Conservation (phyloP, 2,113 vertebrate species). For the Odocoileus hemionus region DNA sequence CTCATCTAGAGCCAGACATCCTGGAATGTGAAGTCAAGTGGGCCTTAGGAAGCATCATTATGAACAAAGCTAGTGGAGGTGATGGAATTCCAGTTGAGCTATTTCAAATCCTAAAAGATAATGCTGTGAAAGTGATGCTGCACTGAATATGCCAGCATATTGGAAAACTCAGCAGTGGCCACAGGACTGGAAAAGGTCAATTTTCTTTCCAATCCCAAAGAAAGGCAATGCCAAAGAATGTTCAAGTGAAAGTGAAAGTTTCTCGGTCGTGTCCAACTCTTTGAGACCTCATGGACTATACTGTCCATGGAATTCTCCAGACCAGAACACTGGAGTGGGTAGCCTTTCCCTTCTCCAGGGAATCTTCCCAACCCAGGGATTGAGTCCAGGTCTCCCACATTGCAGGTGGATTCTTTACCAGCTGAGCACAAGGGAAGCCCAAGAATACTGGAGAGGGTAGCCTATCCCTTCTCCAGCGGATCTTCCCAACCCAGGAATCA, state of each 20-base stretch:
- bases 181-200: not conserved
- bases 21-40: not conserved
- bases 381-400: not conserved
- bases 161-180: not conserved
- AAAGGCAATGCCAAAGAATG: not conserved
- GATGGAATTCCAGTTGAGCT: not conserved
- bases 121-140: not conserved
- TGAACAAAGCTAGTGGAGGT: not conserved
- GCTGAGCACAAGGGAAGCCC: not conserved
- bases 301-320: not conserved
- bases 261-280: fast-evolving
- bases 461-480: not conserved
- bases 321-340: not conserved
- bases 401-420: not conserved
- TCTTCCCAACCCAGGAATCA: not conserved
- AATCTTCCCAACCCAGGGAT: not conserved
- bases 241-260: not conserved
- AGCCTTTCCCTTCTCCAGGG: not conserved
- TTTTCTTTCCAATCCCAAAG: not conserved
- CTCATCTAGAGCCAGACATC: not conserved
- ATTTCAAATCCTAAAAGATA: not conserved
- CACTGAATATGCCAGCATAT: not conserved
- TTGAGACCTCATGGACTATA: not conserved
- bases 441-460: not conserved
- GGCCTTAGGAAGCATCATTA: not conserved